Conservation (phyloP, 2,888 invertebrate species). For the Marronus borbonicus region DNA sequence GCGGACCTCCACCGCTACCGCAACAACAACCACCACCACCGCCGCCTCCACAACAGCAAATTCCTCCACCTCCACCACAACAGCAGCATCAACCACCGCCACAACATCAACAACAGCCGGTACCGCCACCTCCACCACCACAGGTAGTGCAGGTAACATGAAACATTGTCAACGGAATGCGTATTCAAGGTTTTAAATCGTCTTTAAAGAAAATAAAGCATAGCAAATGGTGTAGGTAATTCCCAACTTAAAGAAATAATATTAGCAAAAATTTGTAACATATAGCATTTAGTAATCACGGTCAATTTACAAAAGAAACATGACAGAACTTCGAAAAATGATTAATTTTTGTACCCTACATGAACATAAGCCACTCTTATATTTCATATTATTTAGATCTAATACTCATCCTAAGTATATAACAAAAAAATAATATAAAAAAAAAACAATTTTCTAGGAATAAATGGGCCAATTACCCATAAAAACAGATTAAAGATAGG, state of each 20-base stretch:
- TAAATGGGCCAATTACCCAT: no score
- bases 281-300: neutral
- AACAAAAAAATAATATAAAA: no score
- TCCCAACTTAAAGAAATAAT: neutral
- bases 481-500: no score
- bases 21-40: constrained; percentile 54
- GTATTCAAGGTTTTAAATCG: neutral
- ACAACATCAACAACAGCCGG: constrained; percentile 1
- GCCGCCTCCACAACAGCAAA: constrained; percentile 54
- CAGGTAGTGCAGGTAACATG: constrained; percentile 57
- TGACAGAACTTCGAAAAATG: no score
- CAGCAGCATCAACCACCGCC: constrained; percentile 31
- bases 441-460: no score
- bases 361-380: no score
- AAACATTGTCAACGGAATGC: neutral
- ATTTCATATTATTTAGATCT: no score
- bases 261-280: neutral
- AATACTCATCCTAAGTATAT: no score
- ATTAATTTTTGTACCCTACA: no score
- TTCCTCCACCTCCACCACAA: constrained; percentile 50
- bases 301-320: no score
- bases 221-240: constrained; percentile 35
- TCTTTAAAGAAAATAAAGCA: constrained; percentile 37
- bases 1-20: constrained; percentile 50
- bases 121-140: constrained; percentile 53